phyloP scores from a whole-genome alignment of 2,888 invertebrate genomes.

The Erebia palarica region DNA sequence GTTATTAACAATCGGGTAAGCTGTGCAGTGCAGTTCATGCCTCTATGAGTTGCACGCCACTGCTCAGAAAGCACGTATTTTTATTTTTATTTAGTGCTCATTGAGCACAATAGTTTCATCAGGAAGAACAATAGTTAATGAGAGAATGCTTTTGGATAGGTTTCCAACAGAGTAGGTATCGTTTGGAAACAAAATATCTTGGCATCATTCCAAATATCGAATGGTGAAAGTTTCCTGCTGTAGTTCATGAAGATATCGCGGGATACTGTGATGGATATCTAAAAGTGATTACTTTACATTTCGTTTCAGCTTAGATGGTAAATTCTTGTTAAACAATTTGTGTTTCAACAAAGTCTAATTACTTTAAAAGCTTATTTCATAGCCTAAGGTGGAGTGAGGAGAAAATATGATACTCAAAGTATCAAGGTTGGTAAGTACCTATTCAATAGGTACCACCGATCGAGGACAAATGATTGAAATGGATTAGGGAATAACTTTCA shows the following conservation, averaged over 20 bases:
- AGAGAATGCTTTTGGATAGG: conserved; percentile 17
- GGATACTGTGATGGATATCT: conserved; percentile 10
- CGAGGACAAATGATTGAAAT: neutral
- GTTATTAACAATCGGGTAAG: too few relatives aligned
- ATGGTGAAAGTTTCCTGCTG: conserved; percentile 16
- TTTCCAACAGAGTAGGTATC: conserved; percentile 9
- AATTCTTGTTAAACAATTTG: neutral
- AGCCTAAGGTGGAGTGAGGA: neutral
- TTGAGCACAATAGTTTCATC: conserved; percentile 13
- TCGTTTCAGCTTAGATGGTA: conserved; percentile 1
- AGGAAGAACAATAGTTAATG: conserved; percentile 1
- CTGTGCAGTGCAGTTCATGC: too few relatives aligned
- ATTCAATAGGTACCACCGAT: too few relatives aligned
- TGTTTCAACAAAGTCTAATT: neutral
- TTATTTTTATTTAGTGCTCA: neutral
- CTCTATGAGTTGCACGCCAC: too few relatives aligned
- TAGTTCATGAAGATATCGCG: conserved; percentile 17
- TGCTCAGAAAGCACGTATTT: too few relatives aligned
- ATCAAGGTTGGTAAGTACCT: neutral
- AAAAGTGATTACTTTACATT: conserved; percentile 17
- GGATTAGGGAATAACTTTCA: too few relatives aligned
- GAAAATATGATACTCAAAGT: neutral
- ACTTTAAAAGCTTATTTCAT: neutral
- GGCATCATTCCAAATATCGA: conserved; percentile 22
- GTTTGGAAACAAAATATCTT: conserved; percentile 18